Evolutionary conservation across 92 coral and sea anemone species (phyloP).

Genomic region (Scolanthus callimorphus): DNA sequence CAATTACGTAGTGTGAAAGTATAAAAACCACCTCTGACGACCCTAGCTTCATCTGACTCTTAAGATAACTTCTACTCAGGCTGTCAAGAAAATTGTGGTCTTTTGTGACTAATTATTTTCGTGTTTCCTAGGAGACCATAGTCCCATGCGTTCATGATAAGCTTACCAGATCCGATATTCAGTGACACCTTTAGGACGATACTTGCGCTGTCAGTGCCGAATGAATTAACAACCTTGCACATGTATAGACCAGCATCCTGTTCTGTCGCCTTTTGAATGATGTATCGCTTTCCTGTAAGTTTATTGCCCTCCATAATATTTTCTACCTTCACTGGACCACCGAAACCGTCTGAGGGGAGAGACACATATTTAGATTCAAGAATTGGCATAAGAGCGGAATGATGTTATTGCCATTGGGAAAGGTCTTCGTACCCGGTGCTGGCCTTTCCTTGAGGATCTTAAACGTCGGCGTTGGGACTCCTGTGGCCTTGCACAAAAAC

Average conservation of each 20-base stretch:
- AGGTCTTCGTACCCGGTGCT: too few relatives aligned
- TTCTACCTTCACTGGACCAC: conserved; percentile 40
- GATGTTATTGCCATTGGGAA: too few relatives aligned
- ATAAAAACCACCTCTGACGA: too few relatives aligned
- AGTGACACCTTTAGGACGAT: conserved; percentile 42
- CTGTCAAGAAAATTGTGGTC: too few relatives aligned
- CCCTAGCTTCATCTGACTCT: too few relatives aligned
- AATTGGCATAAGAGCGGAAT: too few relatives aligned
- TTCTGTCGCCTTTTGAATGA: conserved; percentile 22
- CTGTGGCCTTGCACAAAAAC: conserved; percentile 55
- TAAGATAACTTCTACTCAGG: too few relatives aligned
- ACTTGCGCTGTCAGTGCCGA: conserved; percentile 43
- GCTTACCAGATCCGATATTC: conserved; percentile 30
- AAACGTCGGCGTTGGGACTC: conserved; percentile 47
- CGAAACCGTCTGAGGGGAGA: conserved; percentile 39
- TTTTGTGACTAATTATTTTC: too few relatives aligned
- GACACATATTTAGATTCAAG: too few relatives aligned
- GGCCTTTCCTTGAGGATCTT: conserved; percentile 36
- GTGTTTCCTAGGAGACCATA: too few relatives aligned
- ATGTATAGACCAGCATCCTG: conserved; percentile 61
- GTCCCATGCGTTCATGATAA: too few relatives aligned
- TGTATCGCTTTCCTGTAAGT: conserved; percentile 51
- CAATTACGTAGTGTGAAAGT: too few relatives aligned
- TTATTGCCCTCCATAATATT: conserved; percentile 20
- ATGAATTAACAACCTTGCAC: conserved; percentile 47